Evolutionary conservation across 1,140 invertebrate species (phyloP), one percentile per base, ranked within the genome.

Genomic region (Drosophila pseudoananassae): DNA sequence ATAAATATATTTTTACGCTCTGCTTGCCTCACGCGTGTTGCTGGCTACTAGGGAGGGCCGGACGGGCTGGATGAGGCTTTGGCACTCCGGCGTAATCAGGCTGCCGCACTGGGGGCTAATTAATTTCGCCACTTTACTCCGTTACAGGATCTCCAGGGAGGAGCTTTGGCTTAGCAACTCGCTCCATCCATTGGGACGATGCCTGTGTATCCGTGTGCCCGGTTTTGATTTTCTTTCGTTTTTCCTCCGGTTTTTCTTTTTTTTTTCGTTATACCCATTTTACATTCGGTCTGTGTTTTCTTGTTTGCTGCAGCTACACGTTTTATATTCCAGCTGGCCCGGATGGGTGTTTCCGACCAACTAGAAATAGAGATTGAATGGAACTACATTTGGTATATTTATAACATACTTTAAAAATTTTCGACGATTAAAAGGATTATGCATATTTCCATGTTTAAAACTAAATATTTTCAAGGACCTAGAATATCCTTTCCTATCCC

Each of bases 91-190:
- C 63, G 83, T 74, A 87, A 83, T 88, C 78, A 88, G 82, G 82
- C 82, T 87, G 75, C 78, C 84, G 83, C 83, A 88, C 83, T 82
- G 74, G 83, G 83, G 83, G 83, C 83, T 88, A 88, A 88, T 88
- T 88, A 88, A 88, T 88, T 88, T 88, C 76, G 78, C 83, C 83
- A 88, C 83, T 88, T 88, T 88, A 79, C 83, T 83, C 83, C 68
- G 59, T 76, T 68, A 55, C 73, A 53, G 31, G 56, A 61, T 88
- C 83, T 76, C 83, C 57, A 40, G 76, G 79, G 83, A 88, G 57
- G 45, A 59, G 66, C 43, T 85, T 60, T 54, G 59, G 59, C 45
- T 58, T 65, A 46, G 65, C 71, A 31, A 20, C 33, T 61, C 43
- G 20, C 36, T 8, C 14, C 27, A 5, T 57, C 40, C 49, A 12